Conservation (phyloP, 2,113 vertebrate genomes). For the Merops nubicus region DNA sequence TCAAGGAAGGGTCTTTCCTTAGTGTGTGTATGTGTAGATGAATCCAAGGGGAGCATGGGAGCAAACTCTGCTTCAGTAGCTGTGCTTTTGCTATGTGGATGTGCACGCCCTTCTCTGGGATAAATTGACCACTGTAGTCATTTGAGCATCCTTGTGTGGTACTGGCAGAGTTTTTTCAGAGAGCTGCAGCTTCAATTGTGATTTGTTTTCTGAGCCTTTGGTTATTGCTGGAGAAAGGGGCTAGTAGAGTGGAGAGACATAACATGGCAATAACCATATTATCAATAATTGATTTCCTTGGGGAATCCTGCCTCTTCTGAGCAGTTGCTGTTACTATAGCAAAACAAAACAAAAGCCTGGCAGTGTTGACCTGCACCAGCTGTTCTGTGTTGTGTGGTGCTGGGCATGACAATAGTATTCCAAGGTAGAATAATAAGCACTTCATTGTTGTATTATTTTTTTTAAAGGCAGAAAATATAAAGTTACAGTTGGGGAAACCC, state of each 20-base stretch:
- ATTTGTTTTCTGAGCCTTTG: background rate
- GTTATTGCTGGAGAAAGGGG: background rate
- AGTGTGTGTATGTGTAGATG: background rate
- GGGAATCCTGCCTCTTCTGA: background rate
- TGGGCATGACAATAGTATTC: background rate
- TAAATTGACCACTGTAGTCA: background rate
- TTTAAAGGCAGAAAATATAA: background rate
- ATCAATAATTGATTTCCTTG: background rate
- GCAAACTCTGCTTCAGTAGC: background rate
- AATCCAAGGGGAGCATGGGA: background rate
- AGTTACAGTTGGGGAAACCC: background rate
- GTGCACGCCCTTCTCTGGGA: background rate
- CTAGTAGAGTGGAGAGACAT: background rate
- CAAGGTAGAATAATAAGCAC: background rate
- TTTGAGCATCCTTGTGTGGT: background rate
- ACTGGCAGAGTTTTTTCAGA: background rate
- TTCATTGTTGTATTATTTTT: too few relatives aligned
- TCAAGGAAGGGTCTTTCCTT: background rate
- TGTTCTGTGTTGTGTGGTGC: background rate
- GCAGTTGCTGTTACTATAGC: background rate
- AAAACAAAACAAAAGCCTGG: background rate
- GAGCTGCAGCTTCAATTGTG: background rate
- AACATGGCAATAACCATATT: rapidly evolving
- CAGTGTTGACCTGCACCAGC: background rate
- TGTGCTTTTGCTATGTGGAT: background rate